Percentiles rank a stretch among this genome's conserved stretches.
Conservation (phyloP, 2,113 vertebrate genomes). For the Picathartes gymnocephalus region DNA sequence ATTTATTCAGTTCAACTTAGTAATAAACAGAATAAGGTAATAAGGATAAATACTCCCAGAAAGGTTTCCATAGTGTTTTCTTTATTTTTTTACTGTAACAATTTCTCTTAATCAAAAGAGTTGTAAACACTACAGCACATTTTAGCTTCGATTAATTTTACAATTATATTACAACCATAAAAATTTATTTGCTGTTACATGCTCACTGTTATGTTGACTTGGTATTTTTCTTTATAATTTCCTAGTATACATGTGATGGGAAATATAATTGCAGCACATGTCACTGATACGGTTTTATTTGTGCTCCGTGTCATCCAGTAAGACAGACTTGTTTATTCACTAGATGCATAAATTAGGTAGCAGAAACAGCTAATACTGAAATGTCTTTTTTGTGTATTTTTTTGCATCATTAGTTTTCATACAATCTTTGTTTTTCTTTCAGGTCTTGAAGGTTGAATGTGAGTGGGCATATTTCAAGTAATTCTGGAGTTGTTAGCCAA, state of each 20-base stretch:
- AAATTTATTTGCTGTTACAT: background rate
- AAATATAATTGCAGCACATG: background rate
- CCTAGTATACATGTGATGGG: background rate
- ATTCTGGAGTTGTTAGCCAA: background rate
- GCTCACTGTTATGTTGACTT: background rate
- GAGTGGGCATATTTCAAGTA: background rate
- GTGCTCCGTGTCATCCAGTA: background rate
- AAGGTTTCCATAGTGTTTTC: background rate
- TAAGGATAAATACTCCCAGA: background rate
- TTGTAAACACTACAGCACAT: background rate
- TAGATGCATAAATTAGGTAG: background rate
- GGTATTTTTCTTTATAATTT: background rate
- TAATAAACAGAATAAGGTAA: background rate
- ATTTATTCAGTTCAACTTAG: background rate
- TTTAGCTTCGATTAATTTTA: background rate
- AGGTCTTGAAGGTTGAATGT: background rate
- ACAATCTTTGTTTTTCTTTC: background rate
- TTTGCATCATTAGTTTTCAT: background rate
- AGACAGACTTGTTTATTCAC: background rate
- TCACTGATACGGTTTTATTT: background rate
- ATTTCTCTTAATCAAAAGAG: background rate
- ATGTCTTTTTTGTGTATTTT: background rate
- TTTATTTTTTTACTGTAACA: background rate
- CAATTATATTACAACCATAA: background rate
- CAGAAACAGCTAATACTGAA: background rate